Evolutionary conservation across 2,888 invertebrate genomes (phyloP).

Genomic region (Lasioglossum morio): DNA sequence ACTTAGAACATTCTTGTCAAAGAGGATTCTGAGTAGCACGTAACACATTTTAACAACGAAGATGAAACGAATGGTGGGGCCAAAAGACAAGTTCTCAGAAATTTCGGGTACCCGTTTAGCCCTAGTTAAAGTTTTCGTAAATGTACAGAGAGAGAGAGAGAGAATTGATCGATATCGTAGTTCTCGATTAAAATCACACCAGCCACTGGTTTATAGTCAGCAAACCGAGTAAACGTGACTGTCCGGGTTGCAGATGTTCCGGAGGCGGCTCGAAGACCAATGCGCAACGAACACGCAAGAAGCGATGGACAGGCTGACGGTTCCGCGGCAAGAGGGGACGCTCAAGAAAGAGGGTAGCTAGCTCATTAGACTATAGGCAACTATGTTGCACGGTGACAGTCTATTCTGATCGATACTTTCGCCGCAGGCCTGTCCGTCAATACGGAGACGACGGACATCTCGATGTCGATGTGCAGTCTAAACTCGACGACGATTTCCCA

Average conservation of each 20-base stretch:
- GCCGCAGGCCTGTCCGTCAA: constrained; percentile 84
- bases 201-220: background rate
- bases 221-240: background rate
- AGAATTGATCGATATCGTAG: background rate
- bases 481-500: constrained; percentile 84
- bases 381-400: background rate
- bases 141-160: background rate
- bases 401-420: background rate
- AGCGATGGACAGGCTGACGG: constrained; percentile 81
- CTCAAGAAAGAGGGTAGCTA: constrained; percentile 83
- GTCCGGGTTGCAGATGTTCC: constrained; percentile 86
- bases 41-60: background rate
- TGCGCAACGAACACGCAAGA: constrained; percentile 82
- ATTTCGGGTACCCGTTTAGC: too few species aligned
- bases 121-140: too few species aligned
- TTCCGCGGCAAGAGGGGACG: constrained; percentile 81
- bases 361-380: background rate
- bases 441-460: constrained; percentile 86
- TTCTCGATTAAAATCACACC: background rate
- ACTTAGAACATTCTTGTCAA: background rate
- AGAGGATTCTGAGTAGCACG: background rate
- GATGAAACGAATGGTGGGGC: too few species aligned
- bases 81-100: too few species aligned
- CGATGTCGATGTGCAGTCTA: constrained; percentile 85
- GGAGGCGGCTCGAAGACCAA: constrained; percentile 89